Base-by-base conservation (phyloP, 2,888 invertebrate species). In the Brassicogethes aeneus region DNA sequence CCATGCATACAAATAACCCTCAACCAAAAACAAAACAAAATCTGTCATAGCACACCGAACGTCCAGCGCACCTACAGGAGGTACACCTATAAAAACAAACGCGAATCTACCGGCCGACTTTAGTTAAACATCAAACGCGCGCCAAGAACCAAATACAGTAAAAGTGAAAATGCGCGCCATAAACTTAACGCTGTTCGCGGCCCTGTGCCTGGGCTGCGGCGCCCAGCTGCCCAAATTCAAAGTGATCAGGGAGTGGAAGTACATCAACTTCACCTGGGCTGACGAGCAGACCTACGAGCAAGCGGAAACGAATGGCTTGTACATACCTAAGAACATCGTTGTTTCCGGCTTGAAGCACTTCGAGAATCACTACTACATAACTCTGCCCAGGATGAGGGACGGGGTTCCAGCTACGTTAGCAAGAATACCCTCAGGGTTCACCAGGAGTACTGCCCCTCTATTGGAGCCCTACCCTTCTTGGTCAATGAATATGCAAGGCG, bases 191-290 rank as follows among this genome's bases (percentile, higher is more conserved):
- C 5, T 23, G 23, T 23, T 23, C 5, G 23, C 23, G 23, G 23
- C 23, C 23, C 5, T 23, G n/a, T n/a, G n/a, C n/a, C n/a, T n/a
- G n/a, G n/a, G n/a, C n/a, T n/a, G n/a, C n/a, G n/a, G n/a, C n/a
- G n/a, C n/a, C n/a, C 17, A 12, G 34, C 43, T 5, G 53, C 48
- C 29, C 12, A 51, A 50, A 58, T 83, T 85, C 64, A 72, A 75
- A 43, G 83, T 82, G 17, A 74, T 80, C 43, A 80, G 81, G 66
- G 81, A 84, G 68, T 85, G 85, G 85, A 77, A 76, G 59, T 74
- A 73, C 47, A 69, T 84, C 46, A 80, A 84, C 59, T 82, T 78
- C 66, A 75, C 76, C 17, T 85, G 82, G 82, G 74, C 74, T 29
- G 71, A 71, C 46, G 73, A 72, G 36, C 74, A 71, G 48, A 70